Percentiles rank a stretch among this genome's conserved stretches.
Evolutionary conservation across 2,888 invertebrate species (phyloP).

Genomic region (Stramonita haemastoma): DNA sequence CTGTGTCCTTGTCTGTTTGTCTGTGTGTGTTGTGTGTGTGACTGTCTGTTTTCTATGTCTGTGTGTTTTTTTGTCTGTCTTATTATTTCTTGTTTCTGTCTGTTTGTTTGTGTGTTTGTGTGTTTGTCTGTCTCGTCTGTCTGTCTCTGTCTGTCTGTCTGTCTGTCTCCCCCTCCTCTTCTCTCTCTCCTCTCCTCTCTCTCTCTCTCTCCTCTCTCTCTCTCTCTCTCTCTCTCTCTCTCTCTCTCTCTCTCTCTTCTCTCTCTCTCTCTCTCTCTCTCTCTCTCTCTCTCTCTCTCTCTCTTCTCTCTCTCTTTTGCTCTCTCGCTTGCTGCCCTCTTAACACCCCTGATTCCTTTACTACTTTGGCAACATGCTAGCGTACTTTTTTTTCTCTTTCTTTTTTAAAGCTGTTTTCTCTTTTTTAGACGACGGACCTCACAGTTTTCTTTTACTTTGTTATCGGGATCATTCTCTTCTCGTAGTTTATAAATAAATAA

Average conservation of each 20-base stretch:
- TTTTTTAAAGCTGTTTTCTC: too few relatives aligned
- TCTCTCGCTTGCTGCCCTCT: neutral
- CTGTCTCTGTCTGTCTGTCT: neutral
- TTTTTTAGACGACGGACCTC: neutral
- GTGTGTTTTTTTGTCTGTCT: neutral
- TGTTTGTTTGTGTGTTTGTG: too few relatives aligned
- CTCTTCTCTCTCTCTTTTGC: neutral
- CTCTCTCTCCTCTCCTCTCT: neutral
- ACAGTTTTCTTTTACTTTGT: too few relatives aligned
- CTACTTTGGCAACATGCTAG: neutral
- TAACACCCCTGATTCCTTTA: neutral
- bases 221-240: neutral
- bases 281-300: neutral
- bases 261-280: neutral
- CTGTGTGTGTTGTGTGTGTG: neutral
- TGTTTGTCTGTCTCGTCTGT: neutral
- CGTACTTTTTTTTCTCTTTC: too few relatives aligned
- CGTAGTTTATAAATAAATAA: too few relatives aligned
- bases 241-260: neutral
- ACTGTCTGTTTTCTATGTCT: too few relatives aligned
- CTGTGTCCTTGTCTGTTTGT: neutral
- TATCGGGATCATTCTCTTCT: too few relatives aligned
- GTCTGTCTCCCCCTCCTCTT: neutral
- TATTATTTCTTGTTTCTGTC: neutral
- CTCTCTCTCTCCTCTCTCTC: neutral